A percentile compares a stretch with the other conserved stretches of the same genome.
phyloP scores from a whole-genome alignment of 2,797 vertebrate species.

The Glyptemys insculpta region DNA sequence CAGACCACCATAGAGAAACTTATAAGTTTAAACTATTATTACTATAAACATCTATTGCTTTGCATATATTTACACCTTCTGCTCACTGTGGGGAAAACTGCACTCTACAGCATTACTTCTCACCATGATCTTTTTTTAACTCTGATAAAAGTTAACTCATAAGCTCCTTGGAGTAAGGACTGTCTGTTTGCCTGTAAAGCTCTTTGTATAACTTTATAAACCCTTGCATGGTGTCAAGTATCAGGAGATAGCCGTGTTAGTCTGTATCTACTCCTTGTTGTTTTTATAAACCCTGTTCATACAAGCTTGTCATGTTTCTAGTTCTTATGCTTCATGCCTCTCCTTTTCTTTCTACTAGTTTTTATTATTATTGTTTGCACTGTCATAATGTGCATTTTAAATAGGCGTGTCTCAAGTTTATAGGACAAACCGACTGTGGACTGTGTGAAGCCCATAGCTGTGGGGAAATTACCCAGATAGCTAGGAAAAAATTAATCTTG shows the following conservation, averaged over 20 bases:
- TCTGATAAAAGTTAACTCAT: background rate
- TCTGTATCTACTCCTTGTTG: too few relatives aligned
- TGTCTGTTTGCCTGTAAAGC: background rate
- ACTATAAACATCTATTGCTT: background rate
- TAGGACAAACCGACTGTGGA: background rate
- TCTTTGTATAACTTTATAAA: background rate
- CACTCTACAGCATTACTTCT: background rate
- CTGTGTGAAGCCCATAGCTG: background rate
- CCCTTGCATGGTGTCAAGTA: too few relatives aligned
- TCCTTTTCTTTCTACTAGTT: background rate
- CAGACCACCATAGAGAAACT: background rate
- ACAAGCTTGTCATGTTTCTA: background rate
- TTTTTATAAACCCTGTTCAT: background rate
- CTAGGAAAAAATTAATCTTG: background rate
- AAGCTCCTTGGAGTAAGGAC: background rate
- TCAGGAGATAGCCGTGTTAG: too few relatives aligned
- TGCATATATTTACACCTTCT: background rate
- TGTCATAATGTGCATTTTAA: background rate
- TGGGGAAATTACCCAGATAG: background rate
- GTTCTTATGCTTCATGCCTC: background rate
- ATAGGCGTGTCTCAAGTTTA: background rate
- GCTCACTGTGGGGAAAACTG: background rate
- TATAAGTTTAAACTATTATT: background rate
- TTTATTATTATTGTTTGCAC: background rate
- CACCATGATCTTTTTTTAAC: background rate